A percentile compares a stretch with the other conserved stretches of the same genome.
These are phyloP conservation scores for Otocyon megalotis DNA, from an alignment of 2,113 vertebrate species.

Conservation along the genomic window DNA sequence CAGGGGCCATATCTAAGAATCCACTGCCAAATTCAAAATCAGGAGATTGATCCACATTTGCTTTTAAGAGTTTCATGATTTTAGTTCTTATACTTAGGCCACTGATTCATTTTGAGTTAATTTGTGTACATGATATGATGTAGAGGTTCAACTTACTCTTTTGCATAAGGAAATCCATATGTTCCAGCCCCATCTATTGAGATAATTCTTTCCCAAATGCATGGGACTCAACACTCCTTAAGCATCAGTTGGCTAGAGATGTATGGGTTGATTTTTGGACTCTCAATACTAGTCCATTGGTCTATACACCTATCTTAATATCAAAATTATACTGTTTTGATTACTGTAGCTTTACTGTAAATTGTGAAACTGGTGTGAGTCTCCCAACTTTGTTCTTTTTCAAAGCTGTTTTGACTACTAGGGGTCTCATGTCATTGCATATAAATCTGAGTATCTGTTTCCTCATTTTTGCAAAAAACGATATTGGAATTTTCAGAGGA, in stretches of 20 bases:
- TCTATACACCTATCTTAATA: neutral
- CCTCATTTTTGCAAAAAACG: neutral
- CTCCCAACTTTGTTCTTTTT: neutral
- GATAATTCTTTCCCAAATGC: constrained; percentile 11
- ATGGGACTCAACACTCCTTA: neutral
- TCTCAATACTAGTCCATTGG: neutral
- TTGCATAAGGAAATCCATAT: neutral
- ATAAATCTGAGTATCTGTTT: neutral
- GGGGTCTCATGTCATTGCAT: neutral
- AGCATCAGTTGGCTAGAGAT: neutral
- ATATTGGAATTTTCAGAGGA: neutral
- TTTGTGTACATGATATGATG: neutral
- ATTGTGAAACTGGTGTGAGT: neutral
- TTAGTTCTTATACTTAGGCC: neutral
- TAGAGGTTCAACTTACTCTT: neutral
- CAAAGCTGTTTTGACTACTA: neutral
- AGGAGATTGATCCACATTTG: neutral
- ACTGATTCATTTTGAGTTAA: neutral
- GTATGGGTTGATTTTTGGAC: neutral
- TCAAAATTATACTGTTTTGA: neutral
- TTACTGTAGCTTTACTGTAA: neutral
- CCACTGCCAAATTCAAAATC: neutral
- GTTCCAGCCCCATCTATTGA: neutral
- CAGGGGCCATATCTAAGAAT: neutral
- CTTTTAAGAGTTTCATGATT: neutral